phyloP scores from a whole-genome alignment of 2,888 invertebrate species.

The Sceliomorpha sp. region DNA sequence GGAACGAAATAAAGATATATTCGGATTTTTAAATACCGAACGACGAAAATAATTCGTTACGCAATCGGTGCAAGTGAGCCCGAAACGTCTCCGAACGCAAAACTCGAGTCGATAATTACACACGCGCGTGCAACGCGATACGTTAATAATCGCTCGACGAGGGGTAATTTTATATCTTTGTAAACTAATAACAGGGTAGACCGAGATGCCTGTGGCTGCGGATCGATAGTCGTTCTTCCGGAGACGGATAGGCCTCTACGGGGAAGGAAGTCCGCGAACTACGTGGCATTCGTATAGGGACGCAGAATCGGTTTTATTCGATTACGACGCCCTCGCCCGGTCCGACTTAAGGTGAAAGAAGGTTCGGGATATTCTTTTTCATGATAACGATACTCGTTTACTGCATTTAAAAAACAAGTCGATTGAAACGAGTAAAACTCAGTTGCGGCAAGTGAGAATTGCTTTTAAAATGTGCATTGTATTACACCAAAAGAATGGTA shows the following conservation, averaged over 20 bases:
- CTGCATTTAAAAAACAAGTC: too few species aligned
- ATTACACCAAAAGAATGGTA: too few species aligned
- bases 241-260: slow-evolving; percentile 54
- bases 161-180: slow-evolving; percentile 72
- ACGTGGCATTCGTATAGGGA: slow-evolving; percentile 38
- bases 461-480: too few species aligned
- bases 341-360: slow-evolving; percentile 28
- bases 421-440: too few species aligned
- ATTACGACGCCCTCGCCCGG: slow-evolving; percentile 38
- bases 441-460: too few species aligned
- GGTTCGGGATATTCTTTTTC: too few species aligned
- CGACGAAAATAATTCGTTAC: slow-evolving; percentile 3
- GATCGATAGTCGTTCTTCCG: slow-evolving; percentile 65
- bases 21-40: not conserved
- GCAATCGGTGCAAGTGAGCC: not conserved
- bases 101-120: slow-evolving; percentile 45
- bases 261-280: slow-evolving; percentile 50
- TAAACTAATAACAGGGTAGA: slow-evolving; percentile 70
- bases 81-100: slow-evolving; percentile 15
- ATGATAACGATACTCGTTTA: too few species aligned
- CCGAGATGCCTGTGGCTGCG: slow-evolving; percentile 60
- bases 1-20: not conserved
- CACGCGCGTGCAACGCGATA: slow-evolving; percentile 64
- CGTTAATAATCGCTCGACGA: slow-evolving; percentile 67
- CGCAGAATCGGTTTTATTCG: slow-evolving; percentile 51